These are phyloP conservation scores for Melospiza georgiana DNA, from an alignment of 2,113 vertebrate genomes.

Conservation along the genomic window DNA sequence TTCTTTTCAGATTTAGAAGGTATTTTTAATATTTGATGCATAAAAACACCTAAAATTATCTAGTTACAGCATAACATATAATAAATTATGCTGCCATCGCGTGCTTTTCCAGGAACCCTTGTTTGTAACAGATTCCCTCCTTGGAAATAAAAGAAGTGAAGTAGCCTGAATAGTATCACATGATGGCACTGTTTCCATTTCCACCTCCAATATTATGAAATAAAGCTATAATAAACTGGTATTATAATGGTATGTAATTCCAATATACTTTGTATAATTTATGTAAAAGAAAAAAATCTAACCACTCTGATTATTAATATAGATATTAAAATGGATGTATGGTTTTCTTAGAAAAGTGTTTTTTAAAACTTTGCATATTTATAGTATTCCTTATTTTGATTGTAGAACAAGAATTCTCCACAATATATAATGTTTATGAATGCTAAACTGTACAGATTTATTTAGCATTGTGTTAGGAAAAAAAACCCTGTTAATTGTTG, in stretches of 20 bases:
- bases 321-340: slow-evolving; percentile 56
- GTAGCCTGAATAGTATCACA: slow-evolving; percentile 95
- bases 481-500: slow-evolving; percentile 36
- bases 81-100: slow-evolving; percentile 23
- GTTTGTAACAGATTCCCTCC: slow-evolving; percentile 65
- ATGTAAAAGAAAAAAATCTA: slow-evolving; percentile 75
- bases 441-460: slow-evolving; percentile 17
- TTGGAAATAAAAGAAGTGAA: slow-evolving; percentile 80
- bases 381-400: slow-evolving; percentile 53
- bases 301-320: slow-evolving; percentile 61
- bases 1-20: slow-evolving; percentile 40
- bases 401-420: slow-evolving; percentile 34
- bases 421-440: slow-evolving; percentile 35
- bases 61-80: background rate
- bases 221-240: slow-evolving; percentile 78
- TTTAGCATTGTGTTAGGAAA: slow-evolving; percentile 27
- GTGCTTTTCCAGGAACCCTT: slow-evolving; percentile 34
- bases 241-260: slow-evolving; percentile 73
- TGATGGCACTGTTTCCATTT: slow-evolving; percentile 99
- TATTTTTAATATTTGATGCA: background rate
- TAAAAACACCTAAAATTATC: background rate
- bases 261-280: slow-evolving; percentile 72
- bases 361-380: slow-evolving; percentile 70
- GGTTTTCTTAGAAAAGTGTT: slow-evolving; percentile 64
- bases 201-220: slow-evolving; percentile 83